A percentile compares a stretch with the other conserved stretches of the same genome.
phyloP scores from a whole-genome alignment of 2,888 invertebrate genomes.

The Antheraea yamamai region DNA sequence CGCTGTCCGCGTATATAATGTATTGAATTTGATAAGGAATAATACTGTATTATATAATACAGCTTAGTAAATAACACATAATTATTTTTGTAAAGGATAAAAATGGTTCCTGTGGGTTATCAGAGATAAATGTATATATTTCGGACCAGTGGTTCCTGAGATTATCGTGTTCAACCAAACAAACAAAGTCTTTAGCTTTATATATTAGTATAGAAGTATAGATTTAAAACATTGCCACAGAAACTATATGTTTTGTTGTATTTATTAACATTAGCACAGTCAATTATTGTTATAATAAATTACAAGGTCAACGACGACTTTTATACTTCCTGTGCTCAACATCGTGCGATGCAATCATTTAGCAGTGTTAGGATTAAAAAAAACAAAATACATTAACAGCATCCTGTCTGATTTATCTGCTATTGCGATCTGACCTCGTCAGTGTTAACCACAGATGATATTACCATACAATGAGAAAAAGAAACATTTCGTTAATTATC shows the following conservation, averaged over 20 bases:
- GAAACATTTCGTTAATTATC: neutral
- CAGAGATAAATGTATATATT: no score
- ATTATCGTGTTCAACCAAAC: no score
- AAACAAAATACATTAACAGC: constrained; percentile 3
- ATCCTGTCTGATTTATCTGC: constrained; percentile 4
- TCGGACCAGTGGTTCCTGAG: no score
- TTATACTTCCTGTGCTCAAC: neutral
- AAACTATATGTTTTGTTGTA: neutral
- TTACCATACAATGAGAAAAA: constrained; percentile 4
- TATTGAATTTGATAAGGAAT: no score
- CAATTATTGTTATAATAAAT: neutral
- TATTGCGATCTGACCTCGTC: neutral
- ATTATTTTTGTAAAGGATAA: no score
- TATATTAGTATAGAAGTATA: no score
- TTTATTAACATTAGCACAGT: neutral
- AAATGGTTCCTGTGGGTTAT: no score
- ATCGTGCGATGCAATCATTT: neutral
- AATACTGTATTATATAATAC: no score
- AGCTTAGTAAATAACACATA: no score
- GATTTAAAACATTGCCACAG: neutral
- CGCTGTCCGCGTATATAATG: no score
- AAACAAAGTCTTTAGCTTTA: no score
- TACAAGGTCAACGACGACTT: neutral
- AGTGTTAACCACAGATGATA: neutral
- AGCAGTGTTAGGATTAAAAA: neutral